Evolutionary conservation across 2,888 invertebrate species (phyloP), one percentile per base, ranked within the genome.

Genomic region (Leucozona laternaria): DNA sequence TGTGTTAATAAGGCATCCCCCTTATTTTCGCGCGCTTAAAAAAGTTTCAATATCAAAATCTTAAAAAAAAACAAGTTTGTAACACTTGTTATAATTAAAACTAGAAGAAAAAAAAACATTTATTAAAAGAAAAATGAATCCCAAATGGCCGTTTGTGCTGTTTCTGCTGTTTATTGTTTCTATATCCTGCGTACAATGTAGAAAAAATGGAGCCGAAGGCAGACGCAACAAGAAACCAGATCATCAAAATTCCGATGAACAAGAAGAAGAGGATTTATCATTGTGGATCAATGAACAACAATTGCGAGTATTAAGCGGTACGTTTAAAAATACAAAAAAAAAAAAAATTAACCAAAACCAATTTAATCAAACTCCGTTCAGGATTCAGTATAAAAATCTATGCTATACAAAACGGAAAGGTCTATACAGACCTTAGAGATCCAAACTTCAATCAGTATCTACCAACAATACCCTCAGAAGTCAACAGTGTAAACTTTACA

Each of bases 221-320:
- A 88, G 89, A 81, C 89, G 89, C 71, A 89, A 89, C 79, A 89
- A 89, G 6, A 90, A 90, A 58, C 86, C 88, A 40, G 89, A 89
- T 88, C 89, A 89, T n/a, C 89, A 90, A 62, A 88, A 89, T 62
- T 89, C 89, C n/a, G 72, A 88, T 50, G 90, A 90, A 48, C 75
- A 88, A 17, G 87, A 89, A 4, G 91, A 91, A 55, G 90, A 90
- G 37, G 96, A 96, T 92, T 94, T 97, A 88, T 96, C 96, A 72
- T 93, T 98, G 82, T 98, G 97, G 97, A 97, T 98, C 90, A 97
- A 97, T 92, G 96, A 97, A 91, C 96, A 97, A 89, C 97, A 98
- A 94, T 96, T 98, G 73, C 96, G 97, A 93, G 96, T 97, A 95
- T 96, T 97, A 90, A 97, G 97, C 92, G 97, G 97, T 97, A 91